Conservation (phyloP, 2,113 vertebrate genomes). For the Crypturellus undulatus region DNA sequence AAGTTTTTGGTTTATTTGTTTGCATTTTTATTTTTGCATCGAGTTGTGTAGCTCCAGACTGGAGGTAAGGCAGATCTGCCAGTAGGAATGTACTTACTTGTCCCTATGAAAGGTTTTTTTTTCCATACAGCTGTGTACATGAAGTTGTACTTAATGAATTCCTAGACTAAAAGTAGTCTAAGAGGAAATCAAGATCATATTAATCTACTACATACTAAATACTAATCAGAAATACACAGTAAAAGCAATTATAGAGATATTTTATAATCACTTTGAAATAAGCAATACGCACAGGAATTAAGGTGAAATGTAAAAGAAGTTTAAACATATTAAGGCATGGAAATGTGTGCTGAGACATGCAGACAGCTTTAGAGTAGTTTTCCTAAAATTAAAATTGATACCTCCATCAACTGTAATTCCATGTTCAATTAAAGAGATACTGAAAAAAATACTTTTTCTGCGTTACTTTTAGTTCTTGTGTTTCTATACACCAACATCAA, state of each 20-base stretch:
- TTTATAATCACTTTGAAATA: not conserved
- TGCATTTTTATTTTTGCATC: not conserved
- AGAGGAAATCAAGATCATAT: not conserved
- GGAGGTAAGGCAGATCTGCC: not conserved
- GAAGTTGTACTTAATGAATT: not conserved
- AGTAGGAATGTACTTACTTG: not conserved
- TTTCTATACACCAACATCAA: not conserved
- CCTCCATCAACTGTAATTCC: not conserved
- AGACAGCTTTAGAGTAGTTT: not conserved
- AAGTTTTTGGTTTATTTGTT: not conserved
- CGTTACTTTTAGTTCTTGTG: not conserved
- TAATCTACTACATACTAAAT: not conserved
- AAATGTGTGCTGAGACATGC: not conserved
- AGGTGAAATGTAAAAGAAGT: not conserved
- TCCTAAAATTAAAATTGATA: not conserved
- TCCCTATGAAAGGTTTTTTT: not conserved
- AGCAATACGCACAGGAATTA: not conserved
- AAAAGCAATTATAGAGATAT: not conserved
- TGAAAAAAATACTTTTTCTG: not conserved
- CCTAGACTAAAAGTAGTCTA: not conserved
- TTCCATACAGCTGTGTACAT: not conserved
- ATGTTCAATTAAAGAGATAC: not conserved
- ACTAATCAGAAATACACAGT: not conserved
- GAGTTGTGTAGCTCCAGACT: not conserved
- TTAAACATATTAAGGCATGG: not conserved